These are phyloP conservation scores for Crotalus horridus DNA, from an alignment of 2,113 vertebrate genomes.

Conservation along the genomic window DNA sequence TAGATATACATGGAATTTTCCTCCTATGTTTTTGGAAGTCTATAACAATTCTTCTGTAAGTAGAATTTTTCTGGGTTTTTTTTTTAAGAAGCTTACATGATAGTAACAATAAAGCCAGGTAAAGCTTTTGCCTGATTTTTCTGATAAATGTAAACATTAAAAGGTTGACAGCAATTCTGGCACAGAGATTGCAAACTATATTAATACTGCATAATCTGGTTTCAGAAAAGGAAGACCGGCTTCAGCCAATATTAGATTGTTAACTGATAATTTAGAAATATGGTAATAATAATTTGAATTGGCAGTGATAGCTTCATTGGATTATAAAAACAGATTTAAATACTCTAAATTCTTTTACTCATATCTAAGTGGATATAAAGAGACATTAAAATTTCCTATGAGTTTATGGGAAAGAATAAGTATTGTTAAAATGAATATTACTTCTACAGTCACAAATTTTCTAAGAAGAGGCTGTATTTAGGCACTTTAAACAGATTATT, in stretches of 20 bases:
- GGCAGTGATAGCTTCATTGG: neutral
- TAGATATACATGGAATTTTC: neutral
- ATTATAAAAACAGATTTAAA: neutral
- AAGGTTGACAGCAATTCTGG: neutral
- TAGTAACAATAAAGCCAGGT: neutral
- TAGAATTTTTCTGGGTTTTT: neutral
- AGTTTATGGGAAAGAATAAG: neutral
- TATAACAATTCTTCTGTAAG: neutral
- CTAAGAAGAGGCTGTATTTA: neutral
- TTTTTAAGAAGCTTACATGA: neutral
- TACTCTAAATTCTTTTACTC: neutral
- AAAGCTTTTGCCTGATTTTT: neutral
- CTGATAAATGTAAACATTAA: neutral
- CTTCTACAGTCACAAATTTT: neutral
- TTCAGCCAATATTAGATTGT: neutral
- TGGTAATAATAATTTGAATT: neutral
- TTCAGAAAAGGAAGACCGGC: neutral
- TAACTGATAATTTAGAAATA: neutral
- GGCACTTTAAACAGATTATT: neutral
- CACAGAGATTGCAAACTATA: neutral
- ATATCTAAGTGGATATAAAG: neutral
- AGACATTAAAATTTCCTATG: neutral
- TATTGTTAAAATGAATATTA: neutral
- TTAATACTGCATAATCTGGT: neutral
- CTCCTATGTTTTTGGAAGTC: neutral